phyloP scores from a whole-genome alignment of 2,888 invertebrate species.

The Volucella zonaria region DNA sequence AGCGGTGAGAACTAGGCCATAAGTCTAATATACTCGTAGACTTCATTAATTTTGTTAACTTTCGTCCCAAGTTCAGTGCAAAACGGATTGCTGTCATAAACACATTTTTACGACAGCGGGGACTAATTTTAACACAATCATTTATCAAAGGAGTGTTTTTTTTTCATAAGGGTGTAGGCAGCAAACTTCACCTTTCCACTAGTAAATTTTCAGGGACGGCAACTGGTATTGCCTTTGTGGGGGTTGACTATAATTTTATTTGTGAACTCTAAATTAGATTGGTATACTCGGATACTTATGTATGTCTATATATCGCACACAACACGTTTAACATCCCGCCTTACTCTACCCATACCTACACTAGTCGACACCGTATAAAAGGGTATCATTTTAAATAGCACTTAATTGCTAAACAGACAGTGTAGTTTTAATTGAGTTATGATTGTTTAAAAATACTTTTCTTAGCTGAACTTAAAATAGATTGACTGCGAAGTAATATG shows the following conservation, averaged over 20 bases:
- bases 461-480: background rate
- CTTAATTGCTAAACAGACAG: slow-evolving; percentile 35
- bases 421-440: slow-evolving; percentile 59
- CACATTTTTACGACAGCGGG: slow-evolving; percentile 29
- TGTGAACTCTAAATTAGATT: slow-evolving; percentile 16
- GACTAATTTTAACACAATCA: slow-evolving; percentile 45
- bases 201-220: too few species aligned
- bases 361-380: slow-evolving; percentile 19
- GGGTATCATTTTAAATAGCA: slow-evolving; percentile 52
- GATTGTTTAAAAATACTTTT: slow-evolving; percentile 43
- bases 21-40: background rate
- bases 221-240: slow-evolving; percentile 8
- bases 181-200: too few species aligned
- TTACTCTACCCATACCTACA: background rate
- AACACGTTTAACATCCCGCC: background rate
- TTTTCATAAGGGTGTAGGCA: background rate
- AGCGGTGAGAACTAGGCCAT: background rate
- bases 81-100: slow-evolving; percentile 49
- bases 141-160: slow-evolving; percentile 54
- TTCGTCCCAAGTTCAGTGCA: slow-evolving; percentile 8
- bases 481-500: background rate
- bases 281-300: background rate
- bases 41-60: slow-evolving; percentile 24
- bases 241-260: slow-evolving; percentile 22
- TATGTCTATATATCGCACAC: too few species aligned